Evolutionary conservation across 2,888 invertebrate species (phyloP).

Genomic region (Fragum whitleyi): DNA sequence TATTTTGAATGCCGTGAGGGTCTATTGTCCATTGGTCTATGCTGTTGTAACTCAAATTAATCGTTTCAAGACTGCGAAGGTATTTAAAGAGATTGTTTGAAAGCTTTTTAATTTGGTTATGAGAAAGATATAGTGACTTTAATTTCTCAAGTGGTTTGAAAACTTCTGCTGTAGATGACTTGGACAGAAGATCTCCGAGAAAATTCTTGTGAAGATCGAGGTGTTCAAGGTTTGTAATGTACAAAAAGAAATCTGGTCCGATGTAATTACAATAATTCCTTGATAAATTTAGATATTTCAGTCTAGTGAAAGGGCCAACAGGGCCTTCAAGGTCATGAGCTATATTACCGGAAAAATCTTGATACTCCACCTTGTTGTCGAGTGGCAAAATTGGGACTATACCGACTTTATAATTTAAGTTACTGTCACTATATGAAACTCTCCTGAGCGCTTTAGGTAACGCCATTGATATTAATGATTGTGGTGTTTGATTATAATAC

Average conservation of each 20-base stretch:
- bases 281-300: constrained; percentile 38
- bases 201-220: neutral
- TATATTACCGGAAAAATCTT: constrained; percentile 31
- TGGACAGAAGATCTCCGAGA: constrained; percentile 17
- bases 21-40: neutral
- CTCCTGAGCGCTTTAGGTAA: neutral
- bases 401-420: constrained; percentile 3
- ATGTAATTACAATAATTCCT: constrained; percentile 17
- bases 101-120: constrained; percentile 22
- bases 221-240: neutral
- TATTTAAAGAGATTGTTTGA: neutral
- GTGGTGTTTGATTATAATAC: neutral
- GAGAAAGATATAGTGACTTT: constrained; percentile 23
- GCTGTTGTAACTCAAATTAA: constrained; percentile 29
- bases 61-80: neutral
- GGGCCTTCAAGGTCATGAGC: constrained; percentile 11
- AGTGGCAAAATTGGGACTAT: neutral
- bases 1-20: constrained; percentile 17
- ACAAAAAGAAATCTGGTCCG: constrained; percentile 1
- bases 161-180: neutral
- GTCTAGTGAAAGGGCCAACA: constrained; percentile 7
- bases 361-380: neutral
- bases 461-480: neutral
- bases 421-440: neutral
- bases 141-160: constrained; percentile 30